phyloP scores from a whole-genome alignment of 2,113 vertebrate species.

The Eulacestoma nigropectus region DNA sequence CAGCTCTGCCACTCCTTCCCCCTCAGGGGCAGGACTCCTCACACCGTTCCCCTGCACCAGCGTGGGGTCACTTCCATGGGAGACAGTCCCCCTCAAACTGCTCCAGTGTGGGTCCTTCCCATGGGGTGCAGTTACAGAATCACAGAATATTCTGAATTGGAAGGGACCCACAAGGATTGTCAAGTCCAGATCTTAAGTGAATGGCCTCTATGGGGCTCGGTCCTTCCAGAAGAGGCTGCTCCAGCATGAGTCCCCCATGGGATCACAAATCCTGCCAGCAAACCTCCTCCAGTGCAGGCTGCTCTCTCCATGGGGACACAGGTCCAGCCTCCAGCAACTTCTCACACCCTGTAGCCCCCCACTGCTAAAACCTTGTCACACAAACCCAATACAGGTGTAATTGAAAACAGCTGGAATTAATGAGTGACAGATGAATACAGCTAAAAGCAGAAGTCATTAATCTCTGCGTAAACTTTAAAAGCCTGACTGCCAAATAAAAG shows the following conservation, averaged over 20 bases:
- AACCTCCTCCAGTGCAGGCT: background rate
- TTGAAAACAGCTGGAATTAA: background rate
- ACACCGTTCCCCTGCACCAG: background rate
- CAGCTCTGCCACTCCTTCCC: background rate
- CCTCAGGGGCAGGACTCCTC: background rate
- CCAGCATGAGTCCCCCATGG: too few relatives aligned
- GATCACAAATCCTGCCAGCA: background rate
- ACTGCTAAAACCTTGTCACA: background rate
- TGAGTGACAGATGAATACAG: background rate
- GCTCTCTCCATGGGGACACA: background rate
- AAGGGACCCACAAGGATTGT: too few relatives aligned
- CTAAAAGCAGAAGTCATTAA: background rate
- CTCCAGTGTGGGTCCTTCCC: background rate
- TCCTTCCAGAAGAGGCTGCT: background rate
- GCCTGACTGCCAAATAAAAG: background rate
- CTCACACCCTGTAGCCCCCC: background rate
- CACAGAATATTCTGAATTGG: background rate
- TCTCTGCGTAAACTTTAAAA: background rate
- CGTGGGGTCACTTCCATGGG: background rate
- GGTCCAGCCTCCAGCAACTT: background rate
- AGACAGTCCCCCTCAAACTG: background rate
- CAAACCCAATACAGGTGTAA: background rate
- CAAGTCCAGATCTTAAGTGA: background rate
- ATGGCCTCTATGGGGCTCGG: background rate
- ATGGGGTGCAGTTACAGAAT: background rate